phyloP scores from a whole-genome alignment of 2,888 invertebrate genomes.

The Phlogophora meticulosa region DNA sequence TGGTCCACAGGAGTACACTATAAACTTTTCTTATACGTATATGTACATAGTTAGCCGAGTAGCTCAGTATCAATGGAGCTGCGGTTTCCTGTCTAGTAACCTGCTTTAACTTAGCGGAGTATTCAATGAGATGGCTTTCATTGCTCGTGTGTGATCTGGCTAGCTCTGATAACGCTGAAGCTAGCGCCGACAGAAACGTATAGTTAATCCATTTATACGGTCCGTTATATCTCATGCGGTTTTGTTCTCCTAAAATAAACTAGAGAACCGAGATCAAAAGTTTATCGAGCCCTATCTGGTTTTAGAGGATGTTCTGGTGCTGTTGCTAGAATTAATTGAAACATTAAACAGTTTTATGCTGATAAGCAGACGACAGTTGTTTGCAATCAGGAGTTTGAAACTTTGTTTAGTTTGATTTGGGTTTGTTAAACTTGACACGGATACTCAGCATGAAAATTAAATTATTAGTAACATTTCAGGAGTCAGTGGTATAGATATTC shows the following conservation, averaged over 20 bases:
- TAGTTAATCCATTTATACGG: conserved; percentile 14
- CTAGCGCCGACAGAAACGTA: conserved; percentile 4
- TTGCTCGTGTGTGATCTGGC: conserved; percentile 58
- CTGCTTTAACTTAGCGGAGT: conserved; percentile 63
- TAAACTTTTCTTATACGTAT: conserved; percentile 35
- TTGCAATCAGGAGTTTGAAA: conserved; percentile 29
- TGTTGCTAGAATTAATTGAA: conserved; percentile 30
- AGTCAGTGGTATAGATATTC: background rate
- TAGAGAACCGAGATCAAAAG: conserved; percentile 6
- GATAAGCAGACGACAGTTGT: conserved; percentile 44
- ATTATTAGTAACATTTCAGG: conserved; percentile 25
- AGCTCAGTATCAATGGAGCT: conserved; percentile 73
- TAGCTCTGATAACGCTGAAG: conserved; percentile 37
- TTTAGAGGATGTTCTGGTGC: conserved; percentile 11
- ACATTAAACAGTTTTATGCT: conserved; percentile 34
- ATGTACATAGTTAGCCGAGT: conserved; percentile 28
- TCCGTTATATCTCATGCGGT: conserved; percentile 28
- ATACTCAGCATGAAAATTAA: conserved; percentile 22
- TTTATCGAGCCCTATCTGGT: conserved; percentile 27
- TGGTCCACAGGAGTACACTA: conserved; percentile 46
- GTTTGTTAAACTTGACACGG: background rate
- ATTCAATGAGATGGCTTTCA: conserved; percentile 73
- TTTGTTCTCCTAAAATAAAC: conserved; percentile 33
- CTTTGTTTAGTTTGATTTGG: conserved; percentile 24
- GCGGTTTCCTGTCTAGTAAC: conserved; percentile 80